Conservation (phyloP, 2,113 vertebrate genomes). For the Atherinomorus stipes region DNA sequence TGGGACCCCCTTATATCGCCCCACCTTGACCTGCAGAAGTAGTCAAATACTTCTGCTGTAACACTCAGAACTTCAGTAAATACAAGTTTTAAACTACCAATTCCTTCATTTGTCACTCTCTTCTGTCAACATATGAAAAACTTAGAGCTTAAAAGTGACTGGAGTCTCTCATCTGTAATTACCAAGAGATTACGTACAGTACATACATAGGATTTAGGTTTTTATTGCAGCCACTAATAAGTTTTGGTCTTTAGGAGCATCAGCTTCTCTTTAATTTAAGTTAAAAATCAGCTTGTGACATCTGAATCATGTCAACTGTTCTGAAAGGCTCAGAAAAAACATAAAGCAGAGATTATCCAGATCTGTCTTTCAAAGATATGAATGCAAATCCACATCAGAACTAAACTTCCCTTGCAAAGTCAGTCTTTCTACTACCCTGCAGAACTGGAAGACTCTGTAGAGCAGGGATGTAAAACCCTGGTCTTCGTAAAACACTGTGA, state of each 20-base stretch:
- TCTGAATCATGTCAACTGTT: constrained; percentile 18
- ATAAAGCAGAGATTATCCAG: constrained; percentile 13
- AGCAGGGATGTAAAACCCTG: background rate
- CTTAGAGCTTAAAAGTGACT: background rate
- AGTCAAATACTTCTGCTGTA: too few species aligned
- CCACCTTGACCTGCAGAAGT: too few species aligned
- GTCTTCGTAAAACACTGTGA: too few species aligned
- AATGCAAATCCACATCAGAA: constrained; percentile 70
- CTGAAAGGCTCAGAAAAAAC: constrained; percentile 11
- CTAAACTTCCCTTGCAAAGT: constrained; percentile 59
- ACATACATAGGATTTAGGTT: constrained; percentile 10
- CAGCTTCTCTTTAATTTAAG: background rate
- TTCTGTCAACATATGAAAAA: too few species aligned
- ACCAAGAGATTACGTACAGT: constrained; percentile 23
- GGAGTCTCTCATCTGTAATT: constrained; percentile 24
- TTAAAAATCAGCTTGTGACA: constrained; percentile 12
- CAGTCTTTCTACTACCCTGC: constrained; percentile 69
- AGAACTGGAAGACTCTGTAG: constrained; percentile 67
- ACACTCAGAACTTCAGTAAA: too few species aligned
- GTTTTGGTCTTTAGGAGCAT: constrained; percentile 13
- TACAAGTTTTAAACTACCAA: too few species aligned
- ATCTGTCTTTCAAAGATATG: constrained; percentile 51
- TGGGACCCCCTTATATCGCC: too few species aligned
- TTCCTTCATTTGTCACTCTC: too few species aligned
- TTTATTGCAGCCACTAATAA: background rate